Percentiles rank a stretch among this genome's conserved stretches.
Evolutionary conservation across 2,113 vertebrate genomes (phyloP).

Genomic region (Cavia porcellus): DNA sequence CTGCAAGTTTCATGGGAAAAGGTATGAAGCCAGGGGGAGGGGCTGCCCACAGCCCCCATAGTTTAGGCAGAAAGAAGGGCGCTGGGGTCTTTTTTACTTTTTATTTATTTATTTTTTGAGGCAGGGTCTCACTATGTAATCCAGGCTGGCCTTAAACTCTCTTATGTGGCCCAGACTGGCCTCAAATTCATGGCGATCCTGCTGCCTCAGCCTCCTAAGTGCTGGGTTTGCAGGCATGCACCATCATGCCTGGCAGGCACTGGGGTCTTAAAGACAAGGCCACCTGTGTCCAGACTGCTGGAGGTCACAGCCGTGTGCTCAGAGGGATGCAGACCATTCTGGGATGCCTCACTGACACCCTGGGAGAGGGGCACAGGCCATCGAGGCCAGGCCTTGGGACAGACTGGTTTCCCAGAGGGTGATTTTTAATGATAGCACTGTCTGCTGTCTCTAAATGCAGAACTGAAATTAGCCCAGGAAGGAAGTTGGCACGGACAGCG

Average conservation of each 20-base stretch:
- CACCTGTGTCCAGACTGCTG: not conserved
- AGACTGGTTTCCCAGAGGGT: not conserved
- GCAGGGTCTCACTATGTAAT: not conserved
- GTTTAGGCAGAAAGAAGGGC: not conserved
- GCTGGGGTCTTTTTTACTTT: not conserved
- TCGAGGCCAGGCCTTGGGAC: not conserved
- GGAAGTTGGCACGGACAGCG: not conserved
- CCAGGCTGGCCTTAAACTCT: not conserved
- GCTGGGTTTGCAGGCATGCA: not conserved
- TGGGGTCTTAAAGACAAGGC: not conserved
- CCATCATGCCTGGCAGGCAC: no score
- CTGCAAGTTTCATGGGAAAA: not conserved
- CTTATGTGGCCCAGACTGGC: not conserved
- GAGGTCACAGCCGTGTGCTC: not conserved
- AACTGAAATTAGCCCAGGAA: constrained; percentile 64
- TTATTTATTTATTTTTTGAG: not conserved
- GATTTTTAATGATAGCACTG: constrained; percentile 25
- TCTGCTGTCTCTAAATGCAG: constrained; percentile 74
- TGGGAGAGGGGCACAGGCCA: not conserved
- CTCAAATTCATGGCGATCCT: not conserved
- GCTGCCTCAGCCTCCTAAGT: not conserved
- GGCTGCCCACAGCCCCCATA: fast-evolving
- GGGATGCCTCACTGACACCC: not conserved
- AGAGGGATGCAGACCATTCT: not conserved
- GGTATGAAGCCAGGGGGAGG: not conserved